These are phyloP conservation scores for Agrilus mali DNA, from an alignment of 2,888 invertebrate species.

Conservation along the genomic window DNA sequence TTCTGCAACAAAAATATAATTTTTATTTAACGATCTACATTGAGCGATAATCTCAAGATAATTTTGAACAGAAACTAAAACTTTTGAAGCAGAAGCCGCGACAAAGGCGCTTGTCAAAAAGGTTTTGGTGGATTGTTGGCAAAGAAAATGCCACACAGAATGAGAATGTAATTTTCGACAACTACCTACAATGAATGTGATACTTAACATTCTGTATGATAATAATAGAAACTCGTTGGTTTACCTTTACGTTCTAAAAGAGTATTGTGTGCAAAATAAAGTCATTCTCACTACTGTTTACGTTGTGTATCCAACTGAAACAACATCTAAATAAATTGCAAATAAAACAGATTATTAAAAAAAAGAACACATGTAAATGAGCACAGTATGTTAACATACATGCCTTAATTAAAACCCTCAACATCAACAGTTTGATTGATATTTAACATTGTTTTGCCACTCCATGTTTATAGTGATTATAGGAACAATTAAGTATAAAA, in stretches of 20 bases:
- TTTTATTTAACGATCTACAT: too few relatives aligned
- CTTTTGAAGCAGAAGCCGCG: too few relatives aligned
- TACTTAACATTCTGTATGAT: too few relatives aligned
- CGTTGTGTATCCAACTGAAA: constrained; percentile 32
- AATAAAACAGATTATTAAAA: constrained; percentile 10
- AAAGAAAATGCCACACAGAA: too few relatives aligned
- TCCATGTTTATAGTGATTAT: too few relatives aligned
- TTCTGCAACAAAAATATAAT: too few relatives aligned
- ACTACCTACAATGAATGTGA: too few relatives aligned
- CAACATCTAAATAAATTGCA: constrained; percentile 19
- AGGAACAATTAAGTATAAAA: not conserved
- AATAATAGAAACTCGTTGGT: constrained; percentile 11
- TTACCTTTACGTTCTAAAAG: constrained; percentile 23
- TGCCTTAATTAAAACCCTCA: not conserved
- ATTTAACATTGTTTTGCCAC: not conserved
- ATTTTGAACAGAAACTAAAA: too few relatives aligned
- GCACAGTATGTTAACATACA: not conserved
- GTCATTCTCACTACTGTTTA: constrained; percentile 29
- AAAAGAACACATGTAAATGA: not conserved
- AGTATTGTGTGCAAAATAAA: constrained; percentile 25
- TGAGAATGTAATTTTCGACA: too few relatives aligned
- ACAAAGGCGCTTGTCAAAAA: too few relatives aligned
- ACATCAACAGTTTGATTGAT: not conserved
- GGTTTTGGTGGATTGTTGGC: too few relatives aligned
- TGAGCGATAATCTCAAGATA: too few relatives aligned